Conservation (phyloP, 2,113 vertebrate species). For the Zosterops lateralis region DNA sequence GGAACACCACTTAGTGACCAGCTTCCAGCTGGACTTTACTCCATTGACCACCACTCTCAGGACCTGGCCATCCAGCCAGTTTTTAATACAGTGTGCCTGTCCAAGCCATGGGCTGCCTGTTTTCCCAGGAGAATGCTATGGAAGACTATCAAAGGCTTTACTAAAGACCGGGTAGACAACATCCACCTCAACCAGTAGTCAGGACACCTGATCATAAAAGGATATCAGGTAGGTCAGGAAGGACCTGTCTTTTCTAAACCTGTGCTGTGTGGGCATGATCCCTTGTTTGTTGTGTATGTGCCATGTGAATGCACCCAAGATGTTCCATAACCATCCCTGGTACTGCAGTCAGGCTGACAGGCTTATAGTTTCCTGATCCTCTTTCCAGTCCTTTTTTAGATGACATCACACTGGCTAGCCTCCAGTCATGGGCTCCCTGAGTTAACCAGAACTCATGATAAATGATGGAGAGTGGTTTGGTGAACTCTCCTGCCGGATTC, state of each 20-base stretch:
- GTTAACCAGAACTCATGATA: background rate
- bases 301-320: background rate
- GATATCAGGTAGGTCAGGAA: background rate
- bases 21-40: background rate
- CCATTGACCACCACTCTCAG: background rate
- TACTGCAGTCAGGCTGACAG: background rate
- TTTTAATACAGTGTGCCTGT: background rate
- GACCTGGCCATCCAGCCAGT: too few relatives aligned
- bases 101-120: background rate
- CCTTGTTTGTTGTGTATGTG: background rate
- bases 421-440: background rate
- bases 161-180: background rate
- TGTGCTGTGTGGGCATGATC: rapidly evolving
- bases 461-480: background rate
- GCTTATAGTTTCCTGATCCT: background rate
- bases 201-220: background rate
- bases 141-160: background rate
- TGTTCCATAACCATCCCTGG: background rate
- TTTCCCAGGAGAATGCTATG: background rate
- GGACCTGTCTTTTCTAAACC: background rate
- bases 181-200: background rate
- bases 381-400: background rate
- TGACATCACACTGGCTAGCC: background rate
- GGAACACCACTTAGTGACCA: background rate
- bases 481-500: background rate